phyloP scores from a whole-genome alignment of 2,888 invertebrate species.

The Sthenelais limicola region DNA sequence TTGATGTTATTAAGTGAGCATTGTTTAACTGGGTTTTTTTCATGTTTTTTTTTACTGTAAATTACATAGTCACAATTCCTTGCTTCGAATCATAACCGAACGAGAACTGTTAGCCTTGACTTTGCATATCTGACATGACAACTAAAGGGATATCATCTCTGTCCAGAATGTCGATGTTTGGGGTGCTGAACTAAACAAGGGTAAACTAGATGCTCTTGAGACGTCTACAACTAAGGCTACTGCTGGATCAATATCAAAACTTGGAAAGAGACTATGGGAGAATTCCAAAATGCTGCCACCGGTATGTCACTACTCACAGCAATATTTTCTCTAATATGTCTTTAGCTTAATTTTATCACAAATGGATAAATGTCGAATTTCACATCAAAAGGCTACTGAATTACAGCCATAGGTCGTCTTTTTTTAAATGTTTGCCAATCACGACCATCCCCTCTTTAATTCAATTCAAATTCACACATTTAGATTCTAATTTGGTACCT shows the following conservation, averaged over 20 bases:
- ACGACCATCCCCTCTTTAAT: too few species aligned
- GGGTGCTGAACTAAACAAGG: constrained; percentile 34
- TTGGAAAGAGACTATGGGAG: constrained; percentile 38
- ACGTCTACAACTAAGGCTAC: not conserved
- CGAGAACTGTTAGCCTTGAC: too few species aligned
- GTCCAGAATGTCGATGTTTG: constrained; percentile 28
- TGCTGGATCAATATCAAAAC: not conserved
- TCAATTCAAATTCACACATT: too few species aligned
- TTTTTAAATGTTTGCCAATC: too few species aligned
- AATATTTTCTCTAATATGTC: too few species aligned
- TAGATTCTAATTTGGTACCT: too few species aligned
- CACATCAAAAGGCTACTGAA: too few species aligned
- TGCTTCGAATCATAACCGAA: not conserved
- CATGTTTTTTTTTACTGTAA: not conserved
- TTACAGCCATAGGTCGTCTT: too few species aligned
- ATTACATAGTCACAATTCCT: not conserved
- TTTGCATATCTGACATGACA: not conserved
- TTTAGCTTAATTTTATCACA: too few species aligned
- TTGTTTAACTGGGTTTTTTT: too few species aligned
- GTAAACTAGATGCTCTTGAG: not conserved
- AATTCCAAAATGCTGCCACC: not conserved
- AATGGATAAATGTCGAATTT: too few species aligned
- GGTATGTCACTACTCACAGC: too few species aligned
- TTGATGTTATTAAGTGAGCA: not conserved
- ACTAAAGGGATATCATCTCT: not conserved